These are phyloP conservation scores for Drosophila serrata DNA, from an alignment of 1,140 invertebrate species.

Conservation along the genomic window DNA sequence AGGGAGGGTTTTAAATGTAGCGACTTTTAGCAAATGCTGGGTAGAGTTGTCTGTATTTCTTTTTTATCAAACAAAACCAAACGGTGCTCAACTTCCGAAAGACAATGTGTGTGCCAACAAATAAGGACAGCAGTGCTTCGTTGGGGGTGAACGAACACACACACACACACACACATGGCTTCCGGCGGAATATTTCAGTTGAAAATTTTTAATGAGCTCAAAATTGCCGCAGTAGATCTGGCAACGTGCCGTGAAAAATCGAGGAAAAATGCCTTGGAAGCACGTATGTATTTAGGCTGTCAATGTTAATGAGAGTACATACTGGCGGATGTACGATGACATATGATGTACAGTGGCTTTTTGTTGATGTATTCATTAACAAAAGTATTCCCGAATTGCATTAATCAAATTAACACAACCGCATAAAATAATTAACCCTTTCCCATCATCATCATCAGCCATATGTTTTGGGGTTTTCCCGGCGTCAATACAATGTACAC, in stretches of 20 bases:
- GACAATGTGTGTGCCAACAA: constrained; percentile 51
- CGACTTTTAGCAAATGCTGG: too few relatives aligned
- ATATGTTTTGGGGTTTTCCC: constrained; percentile 25
- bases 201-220: constrained; percentile 82
- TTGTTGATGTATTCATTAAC: constrained; percentile 3
- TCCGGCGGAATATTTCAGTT: constrained; percentile 82
- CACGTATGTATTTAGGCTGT: constrained; percentile 2
- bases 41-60: background rate
- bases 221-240: constrained; percentile 52
- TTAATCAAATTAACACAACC: constrained; percentile 24
- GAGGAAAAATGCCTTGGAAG: background rate
- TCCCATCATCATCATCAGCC: background rate
- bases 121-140: constrained; percentile 38
- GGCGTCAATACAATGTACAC: constrained; percentile 50
- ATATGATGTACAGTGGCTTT: constrained; percentile 1
- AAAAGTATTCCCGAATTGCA: constrained; percentile 1
- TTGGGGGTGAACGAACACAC: constrained; percentile 29
- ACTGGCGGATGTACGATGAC: constrained; percentile 25
- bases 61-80: constrained; percentile 2
- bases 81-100: constrained; percentile 18
- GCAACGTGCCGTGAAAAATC: constrained; percentile 16
- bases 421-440: constrained; percentile 13
- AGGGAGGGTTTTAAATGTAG: background rate
- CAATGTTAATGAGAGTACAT: constrained; percentile 22
- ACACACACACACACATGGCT: constrained; percentile 37